phyloP scores from a whole-genome alignment of 2,888 invertebrate genomes.

The Troides helena region DNA sequence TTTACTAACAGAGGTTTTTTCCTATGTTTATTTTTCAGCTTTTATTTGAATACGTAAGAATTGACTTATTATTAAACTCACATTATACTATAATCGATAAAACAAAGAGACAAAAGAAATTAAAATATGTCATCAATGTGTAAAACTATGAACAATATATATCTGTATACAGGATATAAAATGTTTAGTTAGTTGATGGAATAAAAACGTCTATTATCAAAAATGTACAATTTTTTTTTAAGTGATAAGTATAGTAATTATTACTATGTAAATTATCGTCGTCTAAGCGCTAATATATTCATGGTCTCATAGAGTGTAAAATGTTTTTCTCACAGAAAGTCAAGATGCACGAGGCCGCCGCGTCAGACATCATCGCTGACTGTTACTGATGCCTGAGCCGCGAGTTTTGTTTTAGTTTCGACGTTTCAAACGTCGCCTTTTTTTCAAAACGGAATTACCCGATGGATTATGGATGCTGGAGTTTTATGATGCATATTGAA shows the following conservation, averaged over 20 bases:
- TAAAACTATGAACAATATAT: too few species aligned
- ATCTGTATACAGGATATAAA: too few species aligned
- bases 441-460: slow-evolving; percentile 65
- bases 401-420: slow-evolving; percentile 66
- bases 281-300: neutral
- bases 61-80: too few species aligned
- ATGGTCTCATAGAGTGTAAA: slow-evolving; percentile 31
- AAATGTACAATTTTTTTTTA: too few species aligned
- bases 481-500: slow-evolving; percentile 63
- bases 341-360: slow-evolving; percentile 49
- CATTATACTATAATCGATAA: too few species aligned
- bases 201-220: too few species aligned
- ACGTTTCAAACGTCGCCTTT: slow-evolving; percentile 53
- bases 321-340: slow-evolving; percentile 73
- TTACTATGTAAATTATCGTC: neutral
- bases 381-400: slow-evolving; percentile 59
- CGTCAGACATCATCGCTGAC: slow-evolving; percentile 53
- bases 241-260: neutral
- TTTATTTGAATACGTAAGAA: too few species aligned
- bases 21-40: too few species aligned
- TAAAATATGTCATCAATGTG: too few species aligned
- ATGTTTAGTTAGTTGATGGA: too few species aligned
- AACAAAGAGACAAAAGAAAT: too few species aligned
- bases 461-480: slow-evolving; percentile 59
- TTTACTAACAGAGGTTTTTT: too few species aligned